Evolutionary conservation across 2,113 vertebrate genomes (phyloP).

Genomic region (Sitta europaea): DNA sequence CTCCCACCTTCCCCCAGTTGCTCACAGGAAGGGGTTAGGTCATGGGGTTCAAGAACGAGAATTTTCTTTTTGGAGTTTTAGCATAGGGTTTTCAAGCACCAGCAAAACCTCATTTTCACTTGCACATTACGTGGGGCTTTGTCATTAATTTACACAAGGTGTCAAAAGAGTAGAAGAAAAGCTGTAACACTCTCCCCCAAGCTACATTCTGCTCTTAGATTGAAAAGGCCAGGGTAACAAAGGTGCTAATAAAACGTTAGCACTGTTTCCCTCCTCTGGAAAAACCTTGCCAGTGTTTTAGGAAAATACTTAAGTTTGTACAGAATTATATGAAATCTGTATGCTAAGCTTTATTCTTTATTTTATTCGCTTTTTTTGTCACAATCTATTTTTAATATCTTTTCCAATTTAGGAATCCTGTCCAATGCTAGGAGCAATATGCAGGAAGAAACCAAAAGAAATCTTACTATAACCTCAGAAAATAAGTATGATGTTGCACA

Average conservation of each 20-base stretch:
- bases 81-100: neutral
- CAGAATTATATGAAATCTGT: neutral
- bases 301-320: neutral
- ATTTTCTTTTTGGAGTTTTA: neutral
- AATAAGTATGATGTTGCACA: neutral
- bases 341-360: neutral
- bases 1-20: neutral
- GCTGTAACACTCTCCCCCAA: neutral
- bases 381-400: neutral
- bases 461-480: neutral
- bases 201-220: neutral
- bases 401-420: neutral
- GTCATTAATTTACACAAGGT: slow-evolving; percentile 2
- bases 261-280: neutral
- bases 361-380: neutral
- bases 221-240: neutral
- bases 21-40: neutral
- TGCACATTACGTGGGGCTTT: neutral
- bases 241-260: neutral
- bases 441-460: neutral
- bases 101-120: slow-evolving; percentile 9
- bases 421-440: neutral
- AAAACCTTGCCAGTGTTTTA: neutral
- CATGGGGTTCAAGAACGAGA: neutral
- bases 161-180: slow-evolving; percentile 7